phyloP scores from a whole-genome alignment of 2,888 invertebrate genomes.

The Platycnemis pennipes region DNA sequence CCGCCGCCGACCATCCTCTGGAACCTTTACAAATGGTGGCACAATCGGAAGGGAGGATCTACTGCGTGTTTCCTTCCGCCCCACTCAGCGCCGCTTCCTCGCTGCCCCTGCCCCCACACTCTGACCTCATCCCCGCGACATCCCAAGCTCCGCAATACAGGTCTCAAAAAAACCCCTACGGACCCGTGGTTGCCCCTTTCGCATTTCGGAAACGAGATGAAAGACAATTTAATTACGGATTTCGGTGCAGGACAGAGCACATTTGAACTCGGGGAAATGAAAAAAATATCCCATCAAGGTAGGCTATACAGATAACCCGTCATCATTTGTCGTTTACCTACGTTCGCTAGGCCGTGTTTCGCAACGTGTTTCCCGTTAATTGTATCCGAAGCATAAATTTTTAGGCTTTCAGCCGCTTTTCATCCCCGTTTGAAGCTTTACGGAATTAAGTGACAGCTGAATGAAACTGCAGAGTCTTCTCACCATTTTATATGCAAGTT shows the following conservation, averaged over 20 bases:
- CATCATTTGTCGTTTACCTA: conserved; percentile 2
- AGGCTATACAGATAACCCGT: neutral
- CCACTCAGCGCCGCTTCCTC: neutral
- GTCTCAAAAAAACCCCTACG: neutral
- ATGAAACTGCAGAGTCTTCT: neutral
- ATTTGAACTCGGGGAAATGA: neutral
- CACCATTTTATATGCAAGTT: no score
- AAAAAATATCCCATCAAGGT: neutral
- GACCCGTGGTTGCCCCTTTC: neutral
- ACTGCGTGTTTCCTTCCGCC: neutral
- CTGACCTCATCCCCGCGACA: neutral
- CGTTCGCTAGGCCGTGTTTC: neutral
- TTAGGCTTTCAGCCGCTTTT: neutral
- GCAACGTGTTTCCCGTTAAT: neutral
- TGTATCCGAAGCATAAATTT: neutral
- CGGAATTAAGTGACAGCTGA: neutral
- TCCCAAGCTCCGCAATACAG: neutral
- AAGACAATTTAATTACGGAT: conserved; percentile 21
- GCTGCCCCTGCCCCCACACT: neutral
- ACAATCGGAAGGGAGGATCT: conserved; percentile 43
- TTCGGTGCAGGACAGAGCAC: neutral
- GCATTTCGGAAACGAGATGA: neutral
- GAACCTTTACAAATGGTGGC: conserved; percentile 47
- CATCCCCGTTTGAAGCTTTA: neutral
- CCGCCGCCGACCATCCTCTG: neutral